Conservation (phyloP, 1,140 invertebrate genomes). For the Sinella curviseta region DNA sequence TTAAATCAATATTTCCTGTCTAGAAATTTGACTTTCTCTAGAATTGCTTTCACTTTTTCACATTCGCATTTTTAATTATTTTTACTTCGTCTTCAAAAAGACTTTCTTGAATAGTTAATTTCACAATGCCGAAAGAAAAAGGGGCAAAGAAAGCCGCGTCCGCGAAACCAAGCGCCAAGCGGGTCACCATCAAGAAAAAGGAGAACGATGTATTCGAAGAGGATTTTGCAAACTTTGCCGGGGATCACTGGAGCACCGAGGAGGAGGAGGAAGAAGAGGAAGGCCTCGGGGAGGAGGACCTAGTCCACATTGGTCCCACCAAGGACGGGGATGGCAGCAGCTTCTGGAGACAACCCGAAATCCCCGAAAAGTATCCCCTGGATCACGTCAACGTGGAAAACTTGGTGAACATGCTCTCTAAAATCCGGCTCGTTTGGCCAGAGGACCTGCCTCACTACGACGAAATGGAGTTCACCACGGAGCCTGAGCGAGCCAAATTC, state of each 20-base stretch:
- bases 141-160: too few relatives aligned
- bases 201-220: neutral
- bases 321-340: neutral
- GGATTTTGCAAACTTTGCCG: neutral
- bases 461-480: slow-evolving; percentile 14
- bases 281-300: neutral
- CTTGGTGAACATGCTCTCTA: slow-evolving; percentile 38
- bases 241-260: neutral
- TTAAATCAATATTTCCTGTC: too few relatives aligned
- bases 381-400: slow-evolving; percentile 37
- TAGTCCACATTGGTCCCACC: neutral
- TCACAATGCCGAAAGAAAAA: too few relatives aligned
- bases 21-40: too few relatives aligned
- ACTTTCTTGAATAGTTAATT: too few relatives aligned
- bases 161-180: too few relatives aligned
- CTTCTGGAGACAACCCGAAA: neutral
- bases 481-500: slow-evolving; percentile 53
- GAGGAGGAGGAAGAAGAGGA: neutral
- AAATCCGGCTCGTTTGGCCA: slow-evolving; percentile 46
- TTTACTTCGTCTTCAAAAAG: too few relatives aligned
- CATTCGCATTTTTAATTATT: too few relatives aligned
- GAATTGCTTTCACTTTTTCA: too few relatives aligned
- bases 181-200: too few relatives aligned
- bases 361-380: slow-evolving; percentile 27
- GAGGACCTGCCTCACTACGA: slow-evolving; percentile 43